Conservation (phyloP, 2,113 vertebrate species). For the Microtus oregoni region DNA sequence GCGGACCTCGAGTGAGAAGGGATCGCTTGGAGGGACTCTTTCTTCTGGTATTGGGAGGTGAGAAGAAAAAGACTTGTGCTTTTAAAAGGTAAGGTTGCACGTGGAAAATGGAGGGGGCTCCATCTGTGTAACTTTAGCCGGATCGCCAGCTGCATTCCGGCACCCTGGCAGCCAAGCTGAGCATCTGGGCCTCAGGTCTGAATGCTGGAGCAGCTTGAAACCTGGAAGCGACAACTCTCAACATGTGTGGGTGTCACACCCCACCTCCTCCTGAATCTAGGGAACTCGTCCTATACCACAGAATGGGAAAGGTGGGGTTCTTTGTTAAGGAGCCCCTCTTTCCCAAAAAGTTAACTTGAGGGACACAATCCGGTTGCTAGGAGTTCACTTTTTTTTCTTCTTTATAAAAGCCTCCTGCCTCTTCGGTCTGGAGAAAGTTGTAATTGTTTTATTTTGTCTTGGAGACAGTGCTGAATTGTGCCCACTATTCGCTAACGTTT, state of each 20-base stretch:
- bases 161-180: neutral
- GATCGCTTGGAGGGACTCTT: neutral
- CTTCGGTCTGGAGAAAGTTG: conserved; percentile 41
- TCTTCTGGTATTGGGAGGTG: neutral
- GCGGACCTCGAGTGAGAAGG: neutral
- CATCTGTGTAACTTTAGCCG: conserved; percentile 19
- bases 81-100: neutral
- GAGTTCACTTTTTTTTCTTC: neutral
- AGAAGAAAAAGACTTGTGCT: neutral
- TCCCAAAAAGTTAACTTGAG: neutral
- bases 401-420: conserved; percentile 38
- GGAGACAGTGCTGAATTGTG: conserved; percentile 48
- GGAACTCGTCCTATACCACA: neutral
- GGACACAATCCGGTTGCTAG: neutral
- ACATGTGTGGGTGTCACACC: neutral
- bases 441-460: conserved; percentile 62
- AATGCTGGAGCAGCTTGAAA: neutral
- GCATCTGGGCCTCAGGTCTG: neutral
- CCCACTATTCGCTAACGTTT: conserved; percentile 33
- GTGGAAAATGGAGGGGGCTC: neutral
- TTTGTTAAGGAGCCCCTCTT: neutral
- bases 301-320: neutral
- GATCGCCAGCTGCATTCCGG: neutral
- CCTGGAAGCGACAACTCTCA: neutral
- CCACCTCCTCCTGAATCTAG: neutral